These are phyloP conservation scores for Vanessa tameamea DNA, from an alignment of 1,140 invertebrate genomes.

Conservation along the genomic window DNA sequence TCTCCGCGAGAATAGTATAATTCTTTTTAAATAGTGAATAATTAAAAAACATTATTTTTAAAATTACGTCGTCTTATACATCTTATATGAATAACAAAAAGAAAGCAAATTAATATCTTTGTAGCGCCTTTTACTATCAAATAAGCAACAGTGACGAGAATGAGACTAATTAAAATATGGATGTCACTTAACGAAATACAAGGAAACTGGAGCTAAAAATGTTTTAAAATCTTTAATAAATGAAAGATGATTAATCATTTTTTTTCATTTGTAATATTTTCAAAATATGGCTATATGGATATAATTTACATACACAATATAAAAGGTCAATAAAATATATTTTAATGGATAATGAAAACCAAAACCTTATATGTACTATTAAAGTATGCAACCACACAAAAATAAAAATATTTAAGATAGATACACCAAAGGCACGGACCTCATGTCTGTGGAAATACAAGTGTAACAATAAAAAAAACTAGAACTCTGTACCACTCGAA, in stretches of 20 bases:
- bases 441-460: no score
- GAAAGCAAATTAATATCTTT: not conserved
- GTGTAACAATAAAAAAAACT: no score
- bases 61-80: not conserved
- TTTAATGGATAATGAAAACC: no score
- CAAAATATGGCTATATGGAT: no score
- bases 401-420: no score
- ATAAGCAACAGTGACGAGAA: not conserved
- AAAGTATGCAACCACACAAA: no score
- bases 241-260: not conserved
- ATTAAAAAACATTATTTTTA: not conserved
- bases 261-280: not conserved
- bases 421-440: no score
- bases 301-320: no score
- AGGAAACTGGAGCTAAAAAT: not conserved
- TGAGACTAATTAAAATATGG: constrained; percentile 2
- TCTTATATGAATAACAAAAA: not conserved
- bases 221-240: not conserved
- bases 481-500: no score
- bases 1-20: no score
- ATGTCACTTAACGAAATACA: not conserved
- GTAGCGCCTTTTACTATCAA: not conserved
- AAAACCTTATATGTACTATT: no score
- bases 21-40: not conserved
- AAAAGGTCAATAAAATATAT: no score